Base-by-base conservation (phyloP, 2,113 vertebrate genomes). In the Silurus glanis region DNA sequence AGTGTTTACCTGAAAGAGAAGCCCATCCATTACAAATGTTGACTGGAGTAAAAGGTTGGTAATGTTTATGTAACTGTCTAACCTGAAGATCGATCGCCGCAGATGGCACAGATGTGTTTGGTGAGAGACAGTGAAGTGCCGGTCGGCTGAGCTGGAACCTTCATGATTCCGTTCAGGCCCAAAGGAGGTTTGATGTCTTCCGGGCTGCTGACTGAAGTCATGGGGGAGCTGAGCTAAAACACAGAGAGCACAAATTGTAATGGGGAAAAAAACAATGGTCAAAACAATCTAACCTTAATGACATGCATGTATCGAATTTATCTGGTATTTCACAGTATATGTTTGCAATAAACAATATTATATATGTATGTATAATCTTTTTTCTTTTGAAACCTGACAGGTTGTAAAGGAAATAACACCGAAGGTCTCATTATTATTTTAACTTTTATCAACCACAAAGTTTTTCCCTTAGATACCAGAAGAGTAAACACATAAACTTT, bases 81-180 rank as follows among this genome's bases (percentile, higher is more conserved):
- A 99, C 98, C 98, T 95, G 98, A 99, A 90, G 98, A 99, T 90
- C 98, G 96, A 95, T 99, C 98, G 51, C 98, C 98, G 0, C 98
- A 99, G 94, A 99, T 99, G 94, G 98, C 97, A 76, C 98, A 99
- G 95, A 99, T 99, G 96, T 99, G 98, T 95, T 99, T 99, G 91
- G 97, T 99, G 94, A 99, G 97, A 53, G 97, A 96, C 82, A 95
- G 91, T 10, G 71, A 95, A 74, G 95, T 96, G 89, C 95, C 95
- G 25, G 96, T 97, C 88, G 97, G 96, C 87, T 98, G 97, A 87
- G 96, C 95, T 17, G 97, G 97, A 88, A 97, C 95, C 94, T 99
- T 99, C 95, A 99, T 98, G 91, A 99, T 95, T 0, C 98, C 97
- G 14, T 99, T 99, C 93, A 99, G 95, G 84, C 98, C 98, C 92